A percentile compares a stretch with the other conserved stretches of the same genome.
phyloP scores from a whole-genome alignment of 2,113 vertebrate species.

The Misgurnus anguillicaudatus region DNA sequence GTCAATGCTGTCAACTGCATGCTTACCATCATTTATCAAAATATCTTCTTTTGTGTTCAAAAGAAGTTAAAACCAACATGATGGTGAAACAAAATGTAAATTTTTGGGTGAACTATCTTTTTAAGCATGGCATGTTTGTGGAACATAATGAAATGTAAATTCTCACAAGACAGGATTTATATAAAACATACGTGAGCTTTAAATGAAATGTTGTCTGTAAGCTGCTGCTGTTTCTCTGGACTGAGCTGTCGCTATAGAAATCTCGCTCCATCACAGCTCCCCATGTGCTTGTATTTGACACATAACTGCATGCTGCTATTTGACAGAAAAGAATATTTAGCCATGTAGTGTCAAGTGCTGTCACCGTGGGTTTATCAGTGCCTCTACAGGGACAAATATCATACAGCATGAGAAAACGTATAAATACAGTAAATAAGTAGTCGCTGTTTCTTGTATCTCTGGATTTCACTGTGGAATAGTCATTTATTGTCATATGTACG shows the following conservation, averaged over 20 bases:
- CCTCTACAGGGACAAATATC: conserved; percentile 6
- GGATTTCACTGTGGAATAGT: not conserved
- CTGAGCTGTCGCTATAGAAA: conserved; percentile 8
- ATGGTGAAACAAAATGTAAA: too few species aligned
- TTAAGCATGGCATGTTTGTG: too few species aligned
- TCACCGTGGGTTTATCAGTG: conserved; percentile 8
- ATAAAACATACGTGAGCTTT: not conserved
- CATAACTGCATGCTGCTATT: conserved; percentile 17
- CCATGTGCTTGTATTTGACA: conserved; percentile 29
- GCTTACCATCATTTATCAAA: too few species aligned
- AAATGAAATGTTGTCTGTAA: not conserved
- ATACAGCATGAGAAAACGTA: not conserved
- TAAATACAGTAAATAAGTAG: conserved; percentile 17
- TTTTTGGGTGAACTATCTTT: too few species aligned
- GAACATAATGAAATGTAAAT: too few species aligned
- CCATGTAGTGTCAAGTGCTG: conserved; percentile 12
- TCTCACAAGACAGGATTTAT: too few species aligned
- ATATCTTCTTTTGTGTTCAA: too few species aligned
- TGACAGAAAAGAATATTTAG: conserved; percentile 2
- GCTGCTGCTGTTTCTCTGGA: conserved; percentile 15
- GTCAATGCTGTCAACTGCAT: too few species aligned
- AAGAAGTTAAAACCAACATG: too few species aligned
- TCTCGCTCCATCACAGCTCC: conserved; percentile 9
- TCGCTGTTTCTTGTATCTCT: not conserved
- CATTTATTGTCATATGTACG: too few species aligned